Percentiles rank a stretch among this genome's conserved stretches.
Conservation (phyloP, 2,113 vertebrate species). For the Lates calcarifer region DNA sequence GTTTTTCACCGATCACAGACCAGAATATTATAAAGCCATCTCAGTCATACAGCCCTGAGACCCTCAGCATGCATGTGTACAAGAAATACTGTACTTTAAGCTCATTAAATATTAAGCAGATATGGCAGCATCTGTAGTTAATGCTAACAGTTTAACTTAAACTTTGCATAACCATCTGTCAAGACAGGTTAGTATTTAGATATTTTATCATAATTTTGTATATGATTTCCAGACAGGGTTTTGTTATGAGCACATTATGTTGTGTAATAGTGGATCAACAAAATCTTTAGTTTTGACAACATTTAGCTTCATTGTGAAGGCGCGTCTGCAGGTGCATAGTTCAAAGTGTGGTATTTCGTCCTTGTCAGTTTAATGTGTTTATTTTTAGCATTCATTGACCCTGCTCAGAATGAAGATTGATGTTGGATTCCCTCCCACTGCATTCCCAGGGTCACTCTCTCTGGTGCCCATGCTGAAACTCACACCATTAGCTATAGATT, state of each 20-base stretch:
- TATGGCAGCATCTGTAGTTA: slow-evolving; percentile 4
- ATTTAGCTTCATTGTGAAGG: not conserved
- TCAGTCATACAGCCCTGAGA: slow-evolving; percentile 15
- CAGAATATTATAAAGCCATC: slow-evolving; percentile 8
- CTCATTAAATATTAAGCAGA: slow-evolving; percentile 66
- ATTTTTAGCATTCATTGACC: slow-evolving; percentile 62
- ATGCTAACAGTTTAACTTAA: not conserved
- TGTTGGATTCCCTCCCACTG: slow-evolving; percentile 30
- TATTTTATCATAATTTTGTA: slow-evolving; percentile 2
- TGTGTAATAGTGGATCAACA: not conserved
- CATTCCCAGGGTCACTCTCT: slow-evolving; percentile 42
- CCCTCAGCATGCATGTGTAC: slow-evolving; percentile 1
- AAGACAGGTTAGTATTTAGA: not conserved
- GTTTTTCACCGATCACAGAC: not conserved
- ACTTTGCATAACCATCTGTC: not conserved
- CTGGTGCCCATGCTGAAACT: slow-evolving; percentile 1
- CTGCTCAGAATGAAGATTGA: slow-evolving; percentile 58
- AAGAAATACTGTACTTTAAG: slow-evolving; percentile 46
- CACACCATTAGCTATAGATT: slow-evolving; percentile 47
- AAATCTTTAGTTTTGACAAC: not conserved
- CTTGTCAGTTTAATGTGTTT: slow-evolving; percentile 45
- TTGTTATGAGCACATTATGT: not conserved
- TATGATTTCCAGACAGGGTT: not conserved
- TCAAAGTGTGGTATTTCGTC: slow-evolving; percentile 22
- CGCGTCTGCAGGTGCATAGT: slow-evolving; percentile 9